Evolutionary conservation across 2,797 vertebrate species (phyloP).

Genomic region (Heteromormyrus szaboi): DNA sequence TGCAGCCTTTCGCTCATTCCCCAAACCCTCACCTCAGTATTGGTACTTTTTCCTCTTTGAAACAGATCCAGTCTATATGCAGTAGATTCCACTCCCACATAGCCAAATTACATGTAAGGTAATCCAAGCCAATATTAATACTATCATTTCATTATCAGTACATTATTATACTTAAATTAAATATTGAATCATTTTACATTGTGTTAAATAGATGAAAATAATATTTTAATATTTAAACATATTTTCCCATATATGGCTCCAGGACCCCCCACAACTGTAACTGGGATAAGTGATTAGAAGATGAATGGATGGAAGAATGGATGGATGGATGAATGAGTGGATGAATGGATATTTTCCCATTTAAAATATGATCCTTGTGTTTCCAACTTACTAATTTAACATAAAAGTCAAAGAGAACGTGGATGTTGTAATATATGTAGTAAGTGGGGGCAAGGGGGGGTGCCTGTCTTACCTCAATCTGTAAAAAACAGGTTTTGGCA

Average conservation of each 20-base stretch:
- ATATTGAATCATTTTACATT: background rate
- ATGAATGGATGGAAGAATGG: background rate
- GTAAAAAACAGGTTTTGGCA: slow-evolving; percentile 45
- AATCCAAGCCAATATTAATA: background rate
- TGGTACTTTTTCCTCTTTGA: background rate
- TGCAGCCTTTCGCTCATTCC: background rate
- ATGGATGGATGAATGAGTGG: background rate
- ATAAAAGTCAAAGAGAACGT: background rate
- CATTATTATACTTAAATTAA: background rate
- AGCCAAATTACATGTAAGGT: background rate
- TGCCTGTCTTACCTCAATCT: slow-evolving; percentile 46
- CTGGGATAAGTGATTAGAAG: background rate
- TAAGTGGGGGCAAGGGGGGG: background rate
- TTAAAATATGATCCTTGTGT: slow-evolving; percentile 10
- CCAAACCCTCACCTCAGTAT: background rate
- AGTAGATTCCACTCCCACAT: background rate
- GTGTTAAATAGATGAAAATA: background rate
- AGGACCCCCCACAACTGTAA: background rate
- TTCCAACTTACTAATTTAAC: slow-evolving; percentile 13
- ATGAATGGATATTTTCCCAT: slow-evolving; percentile 10
- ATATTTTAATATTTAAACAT: background rate
- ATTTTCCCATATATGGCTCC: background rate
- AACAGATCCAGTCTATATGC: background rate
- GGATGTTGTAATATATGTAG: background rate
- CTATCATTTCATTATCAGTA: background rate